Evolutionary conservation across 2,797 vertebrate genomes (phyloP), one percentile per base, ranked within the genome.

Genomic region (Enteromius anoplus): DNA sequence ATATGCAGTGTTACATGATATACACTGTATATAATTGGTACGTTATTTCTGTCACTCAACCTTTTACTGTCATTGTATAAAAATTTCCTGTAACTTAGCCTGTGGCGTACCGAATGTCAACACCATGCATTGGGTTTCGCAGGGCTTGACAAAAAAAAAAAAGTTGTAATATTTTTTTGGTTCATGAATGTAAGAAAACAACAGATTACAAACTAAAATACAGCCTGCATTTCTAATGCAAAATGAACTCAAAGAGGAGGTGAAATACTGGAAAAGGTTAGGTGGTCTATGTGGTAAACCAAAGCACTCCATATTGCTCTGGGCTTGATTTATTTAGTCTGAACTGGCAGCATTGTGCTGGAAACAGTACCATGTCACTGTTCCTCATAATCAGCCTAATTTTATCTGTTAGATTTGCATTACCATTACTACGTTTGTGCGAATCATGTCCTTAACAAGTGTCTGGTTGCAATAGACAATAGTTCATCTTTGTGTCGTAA

Each of bases 1-100:
- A 58, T 70, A 29, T n/a, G 17, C 7, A 47, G 26, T 49, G 70
- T 73, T 75, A 64, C 29, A 42, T 34, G 14, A 64, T 37, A 60
- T 40, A 29, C 37, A 19, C 34, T 73, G 51, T 62, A 11, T 26
- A 19, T 26, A 19, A 19, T 19, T n/a, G 58, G 60, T 7, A 51
- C 6, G 17, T 19, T 5, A n/a, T 72, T 65, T 66, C 9, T 40
- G n/a, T 29, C 60, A 75, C 32, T 37, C 32, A 42, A n/a, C 12
- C 34, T 45, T 62, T 66, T 42, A 29, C 23, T 2, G 12, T 21
- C 9, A 64, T 64, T 81, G 80, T 51, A n/a, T 65, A 14, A 81
- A 34, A 40, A 65, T 51, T 75, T 73, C 9, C 58, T 81, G 42
- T 65, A 23, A 64, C 47, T 49, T 49, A 66, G 23, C 60, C 19